Evolutionary conservation across 2,113 vertebrate species (phyloP).

Genomic region (Crotalus helleri): DNA sequence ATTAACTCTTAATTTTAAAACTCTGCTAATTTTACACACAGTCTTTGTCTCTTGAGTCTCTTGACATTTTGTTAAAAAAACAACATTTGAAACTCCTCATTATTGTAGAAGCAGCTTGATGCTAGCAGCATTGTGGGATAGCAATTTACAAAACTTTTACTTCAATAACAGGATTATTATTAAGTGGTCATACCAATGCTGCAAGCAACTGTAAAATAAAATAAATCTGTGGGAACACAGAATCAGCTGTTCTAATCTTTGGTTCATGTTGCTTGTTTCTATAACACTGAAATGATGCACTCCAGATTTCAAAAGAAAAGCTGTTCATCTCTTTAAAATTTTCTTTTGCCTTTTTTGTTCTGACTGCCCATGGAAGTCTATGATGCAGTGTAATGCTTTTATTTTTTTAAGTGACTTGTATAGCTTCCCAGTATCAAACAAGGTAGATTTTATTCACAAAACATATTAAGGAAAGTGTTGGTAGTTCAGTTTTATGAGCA

Average conservation of each 20-base stretch:
- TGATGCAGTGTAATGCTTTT: neutral
- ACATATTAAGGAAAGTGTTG: slow-evolving; percentile 38
- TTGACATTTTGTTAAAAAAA: neutral
- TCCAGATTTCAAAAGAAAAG: neutral
- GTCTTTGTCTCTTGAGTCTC: neutral
- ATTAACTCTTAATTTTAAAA: no score
- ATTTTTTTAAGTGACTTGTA: slow-evolving; percentile 11
- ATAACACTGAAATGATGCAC: neutral
- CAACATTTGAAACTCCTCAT: neutral
- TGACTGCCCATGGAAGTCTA: neutral
- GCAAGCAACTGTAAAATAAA: neutral
- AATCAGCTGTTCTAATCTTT: neutral
- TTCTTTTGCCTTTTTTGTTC: neutral
- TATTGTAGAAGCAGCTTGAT: neutral
- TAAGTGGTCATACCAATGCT: neutral
- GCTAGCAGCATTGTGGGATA: neutral
- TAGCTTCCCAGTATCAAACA: slow-evolving; percentile 1
- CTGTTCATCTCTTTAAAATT: neutral
- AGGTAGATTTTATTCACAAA: slow-evolving; percentile 46
- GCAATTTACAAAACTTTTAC: neutral
- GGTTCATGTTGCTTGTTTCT: neutral
- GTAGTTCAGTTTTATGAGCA: slow-evolving; percentile 48
- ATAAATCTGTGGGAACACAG: neutral
- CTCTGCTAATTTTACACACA: neutral
- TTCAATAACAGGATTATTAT: neutral